Percentiles rank a stretch among this genome's conserved stretches.
Evolutionary conservation across 1,140 invertebrate genomes (phyloP).

Genomic region (Himalopsyche phryganea): DNA sequence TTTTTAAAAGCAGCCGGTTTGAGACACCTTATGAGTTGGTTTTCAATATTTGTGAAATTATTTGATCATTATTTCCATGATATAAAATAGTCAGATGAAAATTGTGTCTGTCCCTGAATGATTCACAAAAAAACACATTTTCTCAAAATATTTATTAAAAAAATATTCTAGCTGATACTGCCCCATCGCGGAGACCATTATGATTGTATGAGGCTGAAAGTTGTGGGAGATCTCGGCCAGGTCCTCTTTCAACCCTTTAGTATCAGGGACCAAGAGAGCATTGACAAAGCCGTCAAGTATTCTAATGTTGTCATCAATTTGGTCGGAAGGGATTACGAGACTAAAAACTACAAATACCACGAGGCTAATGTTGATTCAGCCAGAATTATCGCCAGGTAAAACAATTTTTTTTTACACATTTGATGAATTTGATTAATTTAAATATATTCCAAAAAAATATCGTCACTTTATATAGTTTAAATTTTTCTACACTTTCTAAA

Average conservation of each 20-base stretch:
- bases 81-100: too few species aligned
- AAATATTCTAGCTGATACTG: conserved; percentile 73
- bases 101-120: too few species aligned
- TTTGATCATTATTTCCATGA: too few species aligned
- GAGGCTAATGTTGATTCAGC: conserved; percentile 80
- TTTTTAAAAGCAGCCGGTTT: too few species aligned
- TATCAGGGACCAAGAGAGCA: conserved; percentile 83
- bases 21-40: too few species aligned
- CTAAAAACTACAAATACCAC: conserved; percentile 79
- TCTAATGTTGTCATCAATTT: conserved; percentile 98
- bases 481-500: too few species aligned
- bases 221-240: conserved; percentile 94
- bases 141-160: too few species aligned
- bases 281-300: conserved; percentile 84
- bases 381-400: conserved; percentile 63
- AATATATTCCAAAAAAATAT: too few species aligned
- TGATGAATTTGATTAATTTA: conserved; percentile 3
- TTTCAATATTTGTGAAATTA: too few species aligned
- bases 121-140: too few species aligned
- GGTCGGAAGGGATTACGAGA: conserved; percentile 89
- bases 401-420: neutral
- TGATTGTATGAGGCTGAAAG: conserved; percentile 70
- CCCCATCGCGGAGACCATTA: conserved; percentile 89
- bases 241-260: conserved; percentile 86
- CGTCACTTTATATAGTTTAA: neutral